Percentiles rank a stretch among this genome's conserved stretches.
phyloP scores from a whole-genome alignment of 2,888 invertebrate genomes.

The Eudasyphora cyanicolor region DNA sequence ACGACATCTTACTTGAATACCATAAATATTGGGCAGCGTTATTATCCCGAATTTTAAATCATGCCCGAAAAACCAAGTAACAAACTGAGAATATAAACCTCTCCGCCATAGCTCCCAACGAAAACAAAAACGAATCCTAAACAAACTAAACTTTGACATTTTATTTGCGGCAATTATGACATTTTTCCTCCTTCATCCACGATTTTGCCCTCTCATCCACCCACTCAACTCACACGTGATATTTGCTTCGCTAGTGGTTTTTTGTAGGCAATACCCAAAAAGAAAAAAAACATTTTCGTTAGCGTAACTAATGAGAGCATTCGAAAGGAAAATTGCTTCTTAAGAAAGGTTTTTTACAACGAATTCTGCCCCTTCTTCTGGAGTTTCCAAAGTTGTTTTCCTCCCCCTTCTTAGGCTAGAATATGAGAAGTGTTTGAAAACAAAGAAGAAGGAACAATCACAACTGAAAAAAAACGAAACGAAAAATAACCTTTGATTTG shows the following conservation, averaged over 20 bases:
- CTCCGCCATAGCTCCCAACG: neutral
- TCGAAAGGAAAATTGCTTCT: neutral
- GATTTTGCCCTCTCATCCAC: neutral
- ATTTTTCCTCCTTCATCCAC: neutral
- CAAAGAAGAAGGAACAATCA: neutral
- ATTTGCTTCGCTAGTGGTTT: neutral
- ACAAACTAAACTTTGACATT: neutral
- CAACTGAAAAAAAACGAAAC: too few species aligned
- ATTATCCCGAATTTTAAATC: too few species aligned
- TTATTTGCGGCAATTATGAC: constrained; percentile 32
- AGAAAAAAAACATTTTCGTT: neutral
- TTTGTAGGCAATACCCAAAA: neutral
- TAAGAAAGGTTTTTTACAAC: too few species aligned
- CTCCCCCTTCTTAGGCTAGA: neutral
- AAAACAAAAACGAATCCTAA: neutral
- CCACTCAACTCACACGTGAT: too few species aligned
- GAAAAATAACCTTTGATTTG: neutral
- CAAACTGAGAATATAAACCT: neutral
- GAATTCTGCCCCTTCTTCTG: neutral
- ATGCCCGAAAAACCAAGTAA: too few species aligned
- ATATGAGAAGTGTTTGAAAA: neutral
- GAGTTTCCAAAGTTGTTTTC: neutral
- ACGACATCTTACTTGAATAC: too few species aligned
- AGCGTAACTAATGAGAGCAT: constrained; percentile 2
- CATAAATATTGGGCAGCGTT: too few species aligned